Conservation (phyloP, 2,797 vertebrate genomes). For the Enteromius thamalakanensis region DNA sequence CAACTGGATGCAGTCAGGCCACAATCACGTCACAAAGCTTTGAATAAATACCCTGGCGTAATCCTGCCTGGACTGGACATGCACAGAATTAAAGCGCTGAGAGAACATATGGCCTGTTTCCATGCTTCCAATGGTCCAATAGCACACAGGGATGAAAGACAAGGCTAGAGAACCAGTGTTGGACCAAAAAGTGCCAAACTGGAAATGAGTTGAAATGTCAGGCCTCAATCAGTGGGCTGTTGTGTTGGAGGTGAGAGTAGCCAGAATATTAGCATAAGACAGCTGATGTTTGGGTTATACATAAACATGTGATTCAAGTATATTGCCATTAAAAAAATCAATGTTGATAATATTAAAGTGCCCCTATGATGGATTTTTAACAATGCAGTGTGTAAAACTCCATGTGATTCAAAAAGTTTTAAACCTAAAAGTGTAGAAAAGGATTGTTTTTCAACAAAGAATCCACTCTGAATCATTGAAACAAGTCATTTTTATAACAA, state of each 20-base stretch:
- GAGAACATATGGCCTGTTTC: slow-evolving; percentile 51
- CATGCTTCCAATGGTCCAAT: slow-evolving; percentile 32
- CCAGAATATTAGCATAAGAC: not conserved
- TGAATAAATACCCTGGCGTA: slow-evolving; percentile 50
- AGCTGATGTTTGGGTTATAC: not conserved
- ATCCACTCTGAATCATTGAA: too few relatives aligned
- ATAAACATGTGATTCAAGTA: not conserved
- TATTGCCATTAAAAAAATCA: too few relatives aligned
- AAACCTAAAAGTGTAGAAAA: too few relatives aligned
- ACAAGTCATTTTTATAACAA: too few relatives aligned
- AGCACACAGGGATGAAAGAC: slow-evolving; percentile 33
- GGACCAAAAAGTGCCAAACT: slow-evolving; percentile 21
- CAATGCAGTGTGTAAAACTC: too few relatives aligned
- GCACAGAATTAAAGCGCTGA: slow-evolving; percentile 41
- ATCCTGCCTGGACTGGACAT: slow-evolving; percentile 44
- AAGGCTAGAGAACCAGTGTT: slow-evolving; percentile 28
- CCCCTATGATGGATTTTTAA: too few relatives aligned
- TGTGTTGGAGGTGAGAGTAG: not conserved
- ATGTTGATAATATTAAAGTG: too few relatives aligned
- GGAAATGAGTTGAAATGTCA: slow-evolving; percentile 47
- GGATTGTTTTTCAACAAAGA: too few relatives aligned
- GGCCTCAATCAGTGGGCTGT: slow-evolving; percentile 24
- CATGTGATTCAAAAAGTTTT: too few relatives aligned
- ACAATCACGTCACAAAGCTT: slow-evolving; percentile 44
- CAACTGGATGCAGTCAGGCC: slow-evolving; percentile 13